Evolutionary conservation across 2,888 invertebrate species (phyloP).

Genomic region (Lepidochrysops patricia): DNA sequence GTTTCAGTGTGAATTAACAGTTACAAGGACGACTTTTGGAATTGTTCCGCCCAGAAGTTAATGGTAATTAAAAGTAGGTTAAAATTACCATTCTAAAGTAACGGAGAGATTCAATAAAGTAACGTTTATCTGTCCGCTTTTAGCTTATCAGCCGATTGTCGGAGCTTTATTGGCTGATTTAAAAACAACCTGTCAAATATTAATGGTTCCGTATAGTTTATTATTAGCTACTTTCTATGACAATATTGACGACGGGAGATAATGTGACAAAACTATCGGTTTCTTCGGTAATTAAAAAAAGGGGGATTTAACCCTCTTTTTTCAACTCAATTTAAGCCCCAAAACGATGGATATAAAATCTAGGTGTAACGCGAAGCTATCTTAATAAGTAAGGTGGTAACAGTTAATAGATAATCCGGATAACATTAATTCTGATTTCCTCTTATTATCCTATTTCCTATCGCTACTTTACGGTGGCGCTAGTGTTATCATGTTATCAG

Average conservation of each 20-base stretch:
- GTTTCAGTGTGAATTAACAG: not conserved
- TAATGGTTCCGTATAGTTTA: not conserved
- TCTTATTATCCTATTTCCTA: too few relatives aligned
- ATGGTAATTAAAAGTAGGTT: constrained; percentile 6
- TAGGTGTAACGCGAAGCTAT: too few relatives aligned
- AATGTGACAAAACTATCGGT: too few relatives aligned
- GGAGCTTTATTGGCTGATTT: constrained; percentile 1
- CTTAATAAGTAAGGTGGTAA: too few relatives aligned
- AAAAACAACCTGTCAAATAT: not conserved
- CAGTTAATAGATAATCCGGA: too few relatives aligned
- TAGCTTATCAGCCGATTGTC: not conserved
- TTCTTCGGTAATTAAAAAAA: too few relatives aligned
- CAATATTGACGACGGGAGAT: not conserved
- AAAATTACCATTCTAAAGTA: constrained; percentile 3
- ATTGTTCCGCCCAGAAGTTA: not conserved
- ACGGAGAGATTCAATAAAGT: not conserved
- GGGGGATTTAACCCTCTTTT: too few relatives aligned
- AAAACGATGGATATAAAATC: too few relatives aligned
- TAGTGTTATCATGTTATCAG: too few relatives aligned
- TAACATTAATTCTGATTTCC: too few relatives aligned
- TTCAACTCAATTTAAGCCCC: too few relatives aligned
- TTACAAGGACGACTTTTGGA: not conserved
- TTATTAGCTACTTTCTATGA: not conserved
- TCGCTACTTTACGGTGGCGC: too few relatives aligned
- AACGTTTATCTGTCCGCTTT: not conserved